These are phyloP conservation scores for Nothocercus julius DNA, from an alignment of 2,113 vertebrate genomes.

Conservation along the genomic window DNA sequence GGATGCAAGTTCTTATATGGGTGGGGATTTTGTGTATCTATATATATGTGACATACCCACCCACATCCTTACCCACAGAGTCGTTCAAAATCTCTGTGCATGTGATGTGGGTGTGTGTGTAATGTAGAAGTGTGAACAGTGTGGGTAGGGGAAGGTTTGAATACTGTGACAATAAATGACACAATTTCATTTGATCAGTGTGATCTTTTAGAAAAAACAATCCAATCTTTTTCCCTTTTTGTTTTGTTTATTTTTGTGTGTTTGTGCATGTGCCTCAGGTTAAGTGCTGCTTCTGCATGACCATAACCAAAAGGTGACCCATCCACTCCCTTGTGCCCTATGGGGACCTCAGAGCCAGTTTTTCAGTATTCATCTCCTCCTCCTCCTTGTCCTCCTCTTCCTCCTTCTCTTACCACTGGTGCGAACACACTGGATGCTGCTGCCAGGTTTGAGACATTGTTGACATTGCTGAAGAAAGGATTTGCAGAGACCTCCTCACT, in stretches of 20 bases:
- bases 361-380: conserved; percentile 68
- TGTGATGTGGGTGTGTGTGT: conserved; percentile 71
- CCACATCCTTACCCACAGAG: conserved; percentile 60
- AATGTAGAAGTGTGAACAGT: conserved; percentile 63
- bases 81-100: conserved; percentile 62
- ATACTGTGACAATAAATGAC: conserved; percentile 57
- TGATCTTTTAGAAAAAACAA: conserved; percentile 64
- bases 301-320: conserved; percentile 75
- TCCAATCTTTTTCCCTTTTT: conserved; percentile 65
- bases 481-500: conserved; percentile 62
- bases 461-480: conserved; percentile 69
- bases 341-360: conserved; percentile 76
- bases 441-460: conserved; percentile 65
- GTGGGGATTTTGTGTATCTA: conserved; percentile 49
- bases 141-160: conserved; percentile 60
- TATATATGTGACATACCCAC: conserved; percentile 64
- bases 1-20: conserved; percentile 39
- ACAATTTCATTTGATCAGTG: conserved; percentile 58
- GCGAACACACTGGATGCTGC: conserved; percentile 53
- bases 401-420: conserved; percentile 64
- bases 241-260: conserved; percentile 75
- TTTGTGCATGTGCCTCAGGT: conserved; percentile 79
- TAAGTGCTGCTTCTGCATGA: conserved; percentile 76
- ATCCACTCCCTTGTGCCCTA: conserved; percentile 69
- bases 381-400: conserved; percentile 54